Base-by-base conservation (phyloP, 2,888 invertebrate species). In the Dryomyza anilis region DNA sequence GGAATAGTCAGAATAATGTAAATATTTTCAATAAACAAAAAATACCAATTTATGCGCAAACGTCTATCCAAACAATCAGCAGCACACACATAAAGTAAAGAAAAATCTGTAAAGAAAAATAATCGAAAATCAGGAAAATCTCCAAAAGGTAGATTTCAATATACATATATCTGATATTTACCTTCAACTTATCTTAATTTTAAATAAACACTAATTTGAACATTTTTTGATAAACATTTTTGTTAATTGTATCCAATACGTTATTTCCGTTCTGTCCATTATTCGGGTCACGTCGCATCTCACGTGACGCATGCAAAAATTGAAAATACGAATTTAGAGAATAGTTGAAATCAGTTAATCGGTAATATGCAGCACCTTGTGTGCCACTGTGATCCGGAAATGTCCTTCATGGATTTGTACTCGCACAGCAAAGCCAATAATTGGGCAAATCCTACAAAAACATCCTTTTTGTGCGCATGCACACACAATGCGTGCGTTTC, bases 391-490 rank as follows among this genome's bases (percentile, higher is more conserved):
- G 45, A 52, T 62, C 62, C 62, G 62, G 62, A 62, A 45, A 53
- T 62, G 62, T 62, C 62, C 62, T 62, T 53, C 45, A 62, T 19
- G 61, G 14, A 10, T 61, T 60, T 48, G 36, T 33, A 19, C 52
- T 12, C 25, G 33, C 53, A 29, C 2, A 29, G 36, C 48, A 50
- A 48, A 60, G 59, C 59, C 59, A 60, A 50, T 60, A 60, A 60
- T 60, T 60, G 48, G 36, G 30, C 36, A 50, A 46, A 63, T 59
- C 63, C 66, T 66, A 58, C 52, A 55, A 58, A 66, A 66, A 66
- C 65, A 66, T 58, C 36, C 60, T 67, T 36, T 21, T 27, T 58
- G 12, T n/a, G 14, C 19, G 19, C 45, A 29, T 58, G 30, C 25
- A 30, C 46, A 19, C 50, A 50, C 50, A 50, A 39, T 29, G 58